phyloP scores from a whole-genome alignment of 2,113 vertebrate genomes.

The Geococcyx californianus region DNA sequence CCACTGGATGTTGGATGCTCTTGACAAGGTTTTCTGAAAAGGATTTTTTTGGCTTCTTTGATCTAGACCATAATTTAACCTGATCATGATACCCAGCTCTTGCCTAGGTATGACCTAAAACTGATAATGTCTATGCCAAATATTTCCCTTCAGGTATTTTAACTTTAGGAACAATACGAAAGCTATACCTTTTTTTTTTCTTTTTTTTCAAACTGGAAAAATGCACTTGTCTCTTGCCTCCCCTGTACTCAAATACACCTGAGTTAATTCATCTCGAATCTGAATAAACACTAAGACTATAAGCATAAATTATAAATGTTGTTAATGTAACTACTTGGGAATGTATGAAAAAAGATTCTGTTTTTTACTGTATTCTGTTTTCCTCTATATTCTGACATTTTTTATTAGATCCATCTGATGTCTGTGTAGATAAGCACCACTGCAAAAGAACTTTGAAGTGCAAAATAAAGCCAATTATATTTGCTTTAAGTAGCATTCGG shows the following conservation, averaged over 20 bases:
- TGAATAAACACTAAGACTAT: neutral
- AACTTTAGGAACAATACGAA: neutral
- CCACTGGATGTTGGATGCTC: neutral
- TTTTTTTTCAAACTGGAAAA: neutral
- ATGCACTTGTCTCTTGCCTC: neutral
- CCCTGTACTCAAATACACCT: neutral
- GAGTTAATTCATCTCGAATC: neutral
- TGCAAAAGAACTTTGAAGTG: neutral
- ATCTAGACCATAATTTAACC: neutral
- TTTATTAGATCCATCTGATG: neutral
- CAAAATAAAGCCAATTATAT: neutral
- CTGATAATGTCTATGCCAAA: neutral
- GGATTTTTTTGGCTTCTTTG: neutral
- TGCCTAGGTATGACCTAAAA: neutral
- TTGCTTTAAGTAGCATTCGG: neutral
- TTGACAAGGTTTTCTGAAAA: neutral
- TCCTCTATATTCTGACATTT: neutral
- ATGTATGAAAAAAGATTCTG: neutral
- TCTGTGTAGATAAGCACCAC: neutral
- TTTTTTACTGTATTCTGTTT: neutral
- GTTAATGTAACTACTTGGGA: neutral
- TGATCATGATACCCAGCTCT: neutral
- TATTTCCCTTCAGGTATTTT: neutral
- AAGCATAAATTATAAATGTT: neutral
- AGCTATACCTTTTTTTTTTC: neutral